Percentiles rank a stretch among this genome's conserved stretches.
Evolutionary conservation across 2,888 invertebrate genomes (phyloP).

Genomic region (Spialia ferax): DNA sequence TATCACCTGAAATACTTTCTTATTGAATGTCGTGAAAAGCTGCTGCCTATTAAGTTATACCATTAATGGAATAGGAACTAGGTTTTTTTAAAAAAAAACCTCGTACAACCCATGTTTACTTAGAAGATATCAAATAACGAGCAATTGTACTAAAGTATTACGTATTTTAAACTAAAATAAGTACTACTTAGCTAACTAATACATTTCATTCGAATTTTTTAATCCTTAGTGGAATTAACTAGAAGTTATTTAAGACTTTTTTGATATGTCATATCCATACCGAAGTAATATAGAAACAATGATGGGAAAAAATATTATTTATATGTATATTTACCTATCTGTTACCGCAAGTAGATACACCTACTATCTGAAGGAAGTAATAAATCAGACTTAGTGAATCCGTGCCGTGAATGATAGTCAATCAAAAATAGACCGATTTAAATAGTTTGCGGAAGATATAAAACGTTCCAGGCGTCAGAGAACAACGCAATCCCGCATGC

Average conservation of each 20-base stretch:
- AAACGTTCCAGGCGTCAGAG: slow-evolving; percentile 51
- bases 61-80: too few species aligned
- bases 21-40: slow-evolving; percentile 1
- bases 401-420: slow-evolving; percentile 63
- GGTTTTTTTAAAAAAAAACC: too few species aligned
- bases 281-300: neutral
- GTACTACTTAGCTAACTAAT: too few species aligned
- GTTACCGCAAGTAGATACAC: neutral
- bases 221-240: too few species aligned
- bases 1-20: slow-evolving; percentile 26
- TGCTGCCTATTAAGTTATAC: neutral
- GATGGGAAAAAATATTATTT: neutral
- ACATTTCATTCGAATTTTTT: too few species aligned
- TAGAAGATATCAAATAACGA: too few species aligned
- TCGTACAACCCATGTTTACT: too few species aligned
- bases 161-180: too few species aligned
- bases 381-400: slow-evolving; percentile 25
- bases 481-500: neutral
- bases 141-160: too few species aligned
- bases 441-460: slow-evolving; percentile 74
- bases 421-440: slow-evolving; percentile 70
- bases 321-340: too few species aligned
- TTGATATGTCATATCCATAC: too few species aligned
- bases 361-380: slow-evolving; percentile 3
- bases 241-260: too few species aligned